Evolutionary conservation across 2,113 vertebrate species (phyloP).

Genomic region (Limnothrissa miodon): DNA sequence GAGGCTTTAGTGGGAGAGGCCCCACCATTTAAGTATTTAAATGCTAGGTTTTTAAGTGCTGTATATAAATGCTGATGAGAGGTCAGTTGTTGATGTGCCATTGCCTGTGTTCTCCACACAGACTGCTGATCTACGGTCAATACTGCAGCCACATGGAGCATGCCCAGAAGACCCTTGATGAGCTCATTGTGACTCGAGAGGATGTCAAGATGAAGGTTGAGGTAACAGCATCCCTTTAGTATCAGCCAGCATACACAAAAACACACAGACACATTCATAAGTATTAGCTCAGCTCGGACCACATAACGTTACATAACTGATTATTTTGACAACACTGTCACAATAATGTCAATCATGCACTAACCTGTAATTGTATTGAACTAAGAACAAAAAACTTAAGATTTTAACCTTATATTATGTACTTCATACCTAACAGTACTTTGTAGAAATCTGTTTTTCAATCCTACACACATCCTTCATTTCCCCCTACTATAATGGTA

Average conservation of each 20-base stretch:
- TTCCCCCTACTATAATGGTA: no score
- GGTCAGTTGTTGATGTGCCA: constrained; percentile 12
- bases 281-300: no score
- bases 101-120: constrained; percentile 53
- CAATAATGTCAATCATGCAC: neutral
- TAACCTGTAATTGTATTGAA: no score
- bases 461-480: no score
- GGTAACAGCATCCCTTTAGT: constrained; percentile 67
- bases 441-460: no score
- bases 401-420: no score
- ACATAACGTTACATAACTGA: no score
- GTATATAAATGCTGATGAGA: neutral
- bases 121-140: constrained; percentile 93
- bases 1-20: no score
- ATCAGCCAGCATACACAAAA: neutral
- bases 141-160: constrained; percentile 98
- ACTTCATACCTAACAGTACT: no score
- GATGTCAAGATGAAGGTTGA: constrained; percentile 91
- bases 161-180: constrained; percentile 90
- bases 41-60: neutral
- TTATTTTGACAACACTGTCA: neutral
- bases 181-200: constrained; percentile 84
- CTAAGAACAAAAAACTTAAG: no score
- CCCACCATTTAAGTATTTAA: neutral
- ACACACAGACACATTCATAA: neutral